Base-by-base conservation (phyloP, 2,888 invertebrate genomes). In the Sarcophaga caerulescens region DNA sequence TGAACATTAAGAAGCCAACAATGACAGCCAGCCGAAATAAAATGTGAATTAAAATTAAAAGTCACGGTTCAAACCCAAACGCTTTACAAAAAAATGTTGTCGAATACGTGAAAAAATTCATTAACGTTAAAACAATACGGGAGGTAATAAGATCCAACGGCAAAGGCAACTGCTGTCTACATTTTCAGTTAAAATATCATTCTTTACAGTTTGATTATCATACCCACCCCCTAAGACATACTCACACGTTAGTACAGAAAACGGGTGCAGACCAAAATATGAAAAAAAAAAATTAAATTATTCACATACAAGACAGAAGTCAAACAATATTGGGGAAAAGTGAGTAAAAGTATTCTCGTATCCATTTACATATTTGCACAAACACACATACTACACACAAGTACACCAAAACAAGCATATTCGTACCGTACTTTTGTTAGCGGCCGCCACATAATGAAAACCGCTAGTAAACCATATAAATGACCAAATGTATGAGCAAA, bases 81-180 rank as follows among this genome's bases (percentile, higher is more conserved):
- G 65, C 52, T 60, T 19, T 47, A 52, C 17, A 81, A 57, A 59
- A 69, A 60, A 77, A 44, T 66, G 19, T 63, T 84, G 23, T 62
- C 11, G 76, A 73, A 70, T 82, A 85, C 87, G 88, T 88, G 87
- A 85, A 82, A 81, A 81, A 87, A 88, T 87, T 86, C 82, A 82
- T 86, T 87, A 87, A 83, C 81, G 79, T 79, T 85, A 69, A 75
- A 65, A 57, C 44, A 75, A 76, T 75, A 71, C 70, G 25, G 44
- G 8, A 0, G 6, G 69, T 44, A 74, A 78, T 45, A 65, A 74
- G 19, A 68, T 52, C 25, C 52, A 76, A 63, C 35, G 6, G 35
- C 6, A 35, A 35, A 1, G 6, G 6, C 65, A 59, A 45, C 57
- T 17, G 60, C 23, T 44, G 57, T 52, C 66, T 35, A 60, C 47